These are phyloP conservation scores for Rhimphoctona megacephalus DNA, from an alignment of 2,888 invertebrate genomes.

Conservation along the genomic window DNA sequence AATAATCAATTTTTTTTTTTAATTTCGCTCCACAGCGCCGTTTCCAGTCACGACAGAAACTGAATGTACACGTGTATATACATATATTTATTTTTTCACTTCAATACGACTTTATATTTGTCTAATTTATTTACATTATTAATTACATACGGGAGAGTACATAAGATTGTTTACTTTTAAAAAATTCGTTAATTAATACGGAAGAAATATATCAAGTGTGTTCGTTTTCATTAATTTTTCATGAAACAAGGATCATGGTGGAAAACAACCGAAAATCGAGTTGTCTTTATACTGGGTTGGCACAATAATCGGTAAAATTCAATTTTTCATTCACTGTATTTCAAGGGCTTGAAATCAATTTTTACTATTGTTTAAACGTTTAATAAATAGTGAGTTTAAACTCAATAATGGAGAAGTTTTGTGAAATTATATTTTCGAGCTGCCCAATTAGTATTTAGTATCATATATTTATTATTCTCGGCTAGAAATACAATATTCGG, in stretches of 20 bases:
- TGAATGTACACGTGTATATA: slow-evolving; percentile 15
- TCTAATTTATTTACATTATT: slow-evolving; percentile 39
- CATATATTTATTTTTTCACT: slow-evolving; percentile 11
- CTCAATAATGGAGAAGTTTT: background rate
- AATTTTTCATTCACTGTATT: slow-evolving; percentile 23
- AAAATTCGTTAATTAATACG: slow-evolving; percentile 14
- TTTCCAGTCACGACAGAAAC: slow-evolving; percentile 19
- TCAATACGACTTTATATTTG: slow-evolving; percentile 18
- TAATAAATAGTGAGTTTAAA: no score
- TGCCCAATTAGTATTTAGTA: background rate
- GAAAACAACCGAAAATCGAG: slow-evolving; percentile 27
- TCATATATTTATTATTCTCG: background rate
- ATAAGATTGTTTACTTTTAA: background rate
- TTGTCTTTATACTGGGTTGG: slow-evolving; percentile 65
- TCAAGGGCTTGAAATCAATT: background rate
- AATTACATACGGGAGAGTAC: slow-evolving; percentile 5
- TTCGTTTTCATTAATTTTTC: background rate
- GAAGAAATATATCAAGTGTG: background rate
- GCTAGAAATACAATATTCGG: background rate
- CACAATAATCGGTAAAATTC: slow-evolving; percentile 66
- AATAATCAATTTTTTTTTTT: slow-evolving; percentile 11
- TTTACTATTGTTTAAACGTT: background rate
- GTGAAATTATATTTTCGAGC: background rate
- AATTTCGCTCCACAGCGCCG: background rate
- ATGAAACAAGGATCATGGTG: background rate